Evolutionary conservation across 2,888 invertebrate species (phyloP).

Genomic region (Caprella mutica): DNA sequence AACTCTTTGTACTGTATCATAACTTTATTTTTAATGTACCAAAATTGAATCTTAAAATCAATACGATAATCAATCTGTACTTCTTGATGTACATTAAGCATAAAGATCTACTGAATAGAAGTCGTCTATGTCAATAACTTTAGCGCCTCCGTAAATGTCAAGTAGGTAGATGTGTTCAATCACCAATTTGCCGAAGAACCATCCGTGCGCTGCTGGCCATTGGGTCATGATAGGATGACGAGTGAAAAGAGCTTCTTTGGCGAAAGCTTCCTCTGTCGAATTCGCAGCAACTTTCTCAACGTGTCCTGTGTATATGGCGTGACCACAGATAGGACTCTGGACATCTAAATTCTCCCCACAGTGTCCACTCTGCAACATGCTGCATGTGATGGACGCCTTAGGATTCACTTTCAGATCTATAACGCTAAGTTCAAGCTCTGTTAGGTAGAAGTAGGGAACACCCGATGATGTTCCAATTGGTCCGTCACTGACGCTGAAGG

Average conservation of each 20-base stretch:
- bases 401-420: slow-evolving; percentile 51
- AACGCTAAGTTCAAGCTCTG: slow-evolving; percentile 57
- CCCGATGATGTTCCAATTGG: slow-evolving; percentile 55
- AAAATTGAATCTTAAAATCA: no score
- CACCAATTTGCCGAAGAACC: no score
- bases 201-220: no score
- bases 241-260: slow-evolving; percentile 53
- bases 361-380: slow-evolving; percentile 56
- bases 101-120: no score
- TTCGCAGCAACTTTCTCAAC: slow-evolving; percentile 49
- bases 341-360: slow-evolving; percentile 55
- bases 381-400: slow-evolving; percentile 51
- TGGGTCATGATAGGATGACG: slow-evolving; percentile 58
- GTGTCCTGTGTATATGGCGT: slow-evolving; percentile 56
- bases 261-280: slow-evolving; percentile 49
- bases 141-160: no score
- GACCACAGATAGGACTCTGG: slow-evolving; percentile 64
- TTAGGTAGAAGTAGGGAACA: slow-evolving; percentile 61
- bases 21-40: no score
- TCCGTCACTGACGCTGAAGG: slow-evolving; percentile 62
- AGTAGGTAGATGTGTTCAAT: no score
- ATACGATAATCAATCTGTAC: no score
- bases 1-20: no score
- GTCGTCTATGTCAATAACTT: no score
- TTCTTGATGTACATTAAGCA: no score